Conservation (phyloP, 2,888 invertebrate species). For the Spodoptera picta region DNA sequence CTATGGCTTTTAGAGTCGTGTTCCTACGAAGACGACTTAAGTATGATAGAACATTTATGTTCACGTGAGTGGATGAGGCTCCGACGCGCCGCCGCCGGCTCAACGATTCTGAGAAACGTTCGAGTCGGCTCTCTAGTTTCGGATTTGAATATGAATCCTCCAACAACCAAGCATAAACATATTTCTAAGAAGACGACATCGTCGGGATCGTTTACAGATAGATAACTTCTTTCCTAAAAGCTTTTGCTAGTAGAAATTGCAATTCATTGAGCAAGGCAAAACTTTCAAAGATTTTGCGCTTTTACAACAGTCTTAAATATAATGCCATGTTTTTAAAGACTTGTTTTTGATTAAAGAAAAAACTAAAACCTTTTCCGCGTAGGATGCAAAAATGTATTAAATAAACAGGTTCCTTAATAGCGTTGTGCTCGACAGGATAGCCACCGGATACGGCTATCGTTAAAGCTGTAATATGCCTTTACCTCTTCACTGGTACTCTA, state of each 20-base stretch:
- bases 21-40: conserved; percentile 67
- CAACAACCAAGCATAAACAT: conserved; percentile 68
- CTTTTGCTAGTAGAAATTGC: conserved; percentile 20
- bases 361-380: conserved; percentile 8
- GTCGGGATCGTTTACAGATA: conserved; percentile 50
- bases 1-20: conserved; percentile 66
- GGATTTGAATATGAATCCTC: conserved; percentile 85
- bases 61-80: conserved; percentile 88
- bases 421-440: conserved; percentile 25
- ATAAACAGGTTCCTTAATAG: conserved; percentile 46
- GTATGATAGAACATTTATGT: conserved; percentile 87
- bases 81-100: conserved; percentile 86
- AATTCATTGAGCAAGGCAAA: conserved; percentile 4
- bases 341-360: conserved; percentile 1
- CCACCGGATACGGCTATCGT: conserved; percentile 50
- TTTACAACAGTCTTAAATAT: neutral
- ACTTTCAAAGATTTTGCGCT: neutral
- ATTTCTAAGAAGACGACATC: conserved; percentile 65
- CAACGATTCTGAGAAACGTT: conserved; percentile 87
- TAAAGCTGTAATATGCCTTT: conserved; percentile 41
- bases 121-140: conserved; percentile 84
- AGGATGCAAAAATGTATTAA: conserved; percentile 28
- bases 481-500: conserved; percentile 34
- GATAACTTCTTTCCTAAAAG: conserved; percentile 33
- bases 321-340: neutral